Evolutionary conservation across 2,113 vertebrate genomes (phyloP).

Genomic region (Okapia johnstoni): DNA sequence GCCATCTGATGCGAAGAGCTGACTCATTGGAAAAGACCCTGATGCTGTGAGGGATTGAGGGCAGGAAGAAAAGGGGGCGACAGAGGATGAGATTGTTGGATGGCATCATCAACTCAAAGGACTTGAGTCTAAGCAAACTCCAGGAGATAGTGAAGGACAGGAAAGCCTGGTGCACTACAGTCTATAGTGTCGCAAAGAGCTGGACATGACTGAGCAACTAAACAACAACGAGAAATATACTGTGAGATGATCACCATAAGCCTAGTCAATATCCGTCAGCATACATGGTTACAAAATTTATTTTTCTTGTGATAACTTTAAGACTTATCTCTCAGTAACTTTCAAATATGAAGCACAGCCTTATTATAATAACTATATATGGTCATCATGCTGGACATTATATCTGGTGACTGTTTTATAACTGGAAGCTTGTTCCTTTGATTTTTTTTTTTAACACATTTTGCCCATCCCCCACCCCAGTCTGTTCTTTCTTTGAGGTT

Average conservation of each 20-base stretch:
- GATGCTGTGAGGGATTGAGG: not conserved
- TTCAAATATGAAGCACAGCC: not conserved
- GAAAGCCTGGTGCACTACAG: not conserved
- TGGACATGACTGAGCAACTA: not conserved
- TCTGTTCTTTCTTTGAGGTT: not conserved
- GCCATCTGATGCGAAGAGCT: not conserved
- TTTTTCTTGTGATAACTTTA: not conserved
- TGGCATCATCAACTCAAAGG: not conserved
- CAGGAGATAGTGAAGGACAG: not conserved
- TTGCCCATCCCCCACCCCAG: not conserved
- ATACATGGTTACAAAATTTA: not conserved
- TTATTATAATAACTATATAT: not conserved
- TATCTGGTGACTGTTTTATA: not conserved
- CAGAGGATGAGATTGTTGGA: not conserved
- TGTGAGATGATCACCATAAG: not conserved
- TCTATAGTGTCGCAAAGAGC: not conserved
- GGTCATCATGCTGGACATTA: not conserved
- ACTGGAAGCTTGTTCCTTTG: not conserved
- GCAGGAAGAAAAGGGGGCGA: not conserved
- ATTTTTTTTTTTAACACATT: not conserved
- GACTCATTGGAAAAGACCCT: not conserved
- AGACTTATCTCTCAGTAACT: not conserved
- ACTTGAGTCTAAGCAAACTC: not conserved
- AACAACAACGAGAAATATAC: not conserved
- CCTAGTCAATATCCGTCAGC: not conserved